A percentile compares a stretch with the other conserved stretches of the same genome.
Conservation (phyloP, 2,888 invertebrate genomes). For the Aromia moschata region DNA sequence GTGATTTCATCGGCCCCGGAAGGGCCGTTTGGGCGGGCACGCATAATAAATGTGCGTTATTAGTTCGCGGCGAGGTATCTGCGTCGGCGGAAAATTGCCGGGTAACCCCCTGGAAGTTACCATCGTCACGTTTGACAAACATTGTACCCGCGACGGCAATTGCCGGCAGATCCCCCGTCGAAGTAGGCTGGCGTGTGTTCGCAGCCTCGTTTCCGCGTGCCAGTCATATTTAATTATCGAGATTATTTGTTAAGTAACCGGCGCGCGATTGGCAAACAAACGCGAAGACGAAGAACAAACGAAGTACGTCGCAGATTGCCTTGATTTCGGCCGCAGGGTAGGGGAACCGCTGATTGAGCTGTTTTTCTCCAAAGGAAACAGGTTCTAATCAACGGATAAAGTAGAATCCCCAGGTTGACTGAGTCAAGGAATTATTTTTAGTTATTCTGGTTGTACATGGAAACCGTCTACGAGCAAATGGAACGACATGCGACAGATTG, state of each 20-base stretch:
- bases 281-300: too few species aligned
- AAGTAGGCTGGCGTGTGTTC: not conserved
- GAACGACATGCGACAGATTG: too few species aligned
- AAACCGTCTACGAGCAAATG: too few species aligned
- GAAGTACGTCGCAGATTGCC: too few species aligned
- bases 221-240: conserved; percentile 15
- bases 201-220: not conserved
- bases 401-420: too few species aligned
- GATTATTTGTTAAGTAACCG: conserved; percentile 7
- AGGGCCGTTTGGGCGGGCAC: conserved; percentile 41
- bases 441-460: too few species aligned
- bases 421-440: too few species aligned
- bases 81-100: conserved; percentile 24
- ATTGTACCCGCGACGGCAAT: conserved; percentile 46
- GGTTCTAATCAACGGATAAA: too few species aligned
- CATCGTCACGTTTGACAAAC: conserved; percentile 53
- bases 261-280: not conserved
- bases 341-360: too few species aligned
- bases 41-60: conserved; percentile 45
- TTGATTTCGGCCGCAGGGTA: too few species aligned
- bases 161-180: conserved; percentile 16
- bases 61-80: conserved; percentile 26
- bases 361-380: too few species aligned
- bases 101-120: conserved; percentile 38
- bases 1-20: conserved; percentile 44